A percentile compares a stretch with the other conserved stretches of the same genome.
phyloP scores from a whole-genome alignment of 2,888 invertebrate species.

The Thymelicus lineola region DNA sequence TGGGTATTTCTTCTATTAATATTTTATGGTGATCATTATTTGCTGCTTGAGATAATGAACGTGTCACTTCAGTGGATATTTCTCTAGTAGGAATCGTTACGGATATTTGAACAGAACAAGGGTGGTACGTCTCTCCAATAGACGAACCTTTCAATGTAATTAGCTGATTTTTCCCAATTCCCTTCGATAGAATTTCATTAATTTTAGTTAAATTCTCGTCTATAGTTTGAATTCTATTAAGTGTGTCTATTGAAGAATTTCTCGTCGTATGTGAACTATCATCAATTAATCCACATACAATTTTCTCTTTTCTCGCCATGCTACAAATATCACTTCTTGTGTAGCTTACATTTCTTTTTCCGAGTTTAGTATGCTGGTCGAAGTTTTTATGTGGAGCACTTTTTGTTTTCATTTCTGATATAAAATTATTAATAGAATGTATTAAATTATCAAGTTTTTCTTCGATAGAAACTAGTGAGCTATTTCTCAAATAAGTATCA shows the following conservation, averaged over 20 bases:
- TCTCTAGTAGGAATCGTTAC: conserved; percentile 67
- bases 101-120: conserved; percentile 54
- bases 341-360: conserved; percentile 39
- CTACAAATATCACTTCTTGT: conserved; percentile 46
- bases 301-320: conserved; percentile 43
- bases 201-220: conserved; percentile 23
- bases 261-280: conserved; percentile 42
- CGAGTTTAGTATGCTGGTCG: not conserved
- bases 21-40: conserved; percentile 32
- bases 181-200: conserved; percentile 46
- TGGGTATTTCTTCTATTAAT: conserved; percentile 46
- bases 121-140: conserved; percentile 29
- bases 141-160: conserved; percentile 13
- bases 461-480: conserved; percentile 58
- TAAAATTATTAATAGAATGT: conserved; percentile 59
- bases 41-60: conserved; percentile 51
- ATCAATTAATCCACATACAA: conserved; percentile 45
- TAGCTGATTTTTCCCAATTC: conserved; percentile 54
- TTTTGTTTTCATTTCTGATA: conserved; percentile 55
- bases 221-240: conserved; percentile 20
- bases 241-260: conserved; percentile 18
- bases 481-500: conserved; percentile 43
- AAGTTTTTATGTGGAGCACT: not conserved
- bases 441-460: conserved; percentile 62
- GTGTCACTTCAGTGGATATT: conserved; percentile 60